Evolutionary conservation across 2,113 vertebrate genomes (phyloP).

Genomic region (Nesospiza acunhae): DNA sequence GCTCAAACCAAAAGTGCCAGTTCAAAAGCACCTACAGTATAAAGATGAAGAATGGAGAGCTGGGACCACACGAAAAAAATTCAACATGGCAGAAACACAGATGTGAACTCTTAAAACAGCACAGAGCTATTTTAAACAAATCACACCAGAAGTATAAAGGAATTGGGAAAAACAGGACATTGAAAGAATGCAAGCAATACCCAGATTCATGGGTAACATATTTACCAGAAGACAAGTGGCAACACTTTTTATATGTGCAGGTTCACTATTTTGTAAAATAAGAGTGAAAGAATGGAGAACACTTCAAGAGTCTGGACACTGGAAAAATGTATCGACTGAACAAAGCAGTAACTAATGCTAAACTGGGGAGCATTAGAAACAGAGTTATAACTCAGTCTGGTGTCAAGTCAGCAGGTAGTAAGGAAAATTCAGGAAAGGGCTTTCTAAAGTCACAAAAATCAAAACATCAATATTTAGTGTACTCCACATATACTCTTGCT

Average conservation of each 20-base stretch:
- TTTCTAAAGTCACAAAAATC: not conserved
- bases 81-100: not conserved
- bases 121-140: not conserved
- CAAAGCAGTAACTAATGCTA: not conserved
- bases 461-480: not conserved
- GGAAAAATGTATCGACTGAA: not conserved
- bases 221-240: not conserved
- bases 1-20: not conserved
- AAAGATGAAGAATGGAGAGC: not conserved
- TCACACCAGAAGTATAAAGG: not conserved
- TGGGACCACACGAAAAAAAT: accelerated
- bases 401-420: not conserved
- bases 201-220: not conserved
- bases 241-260: not conserved
- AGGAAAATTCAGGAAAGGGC: not conserved
- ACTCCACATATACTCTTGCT: not conserved
- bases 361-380: not conserved
- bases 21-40: not conserved
- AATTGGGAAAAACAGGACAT: not conserved
- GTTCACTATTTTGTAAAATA: not conserved
- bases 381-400: not conserved
- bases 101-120: not conserved
- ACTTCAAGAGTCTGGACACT: not conserved
- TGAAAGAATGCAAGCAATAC: not conserved
- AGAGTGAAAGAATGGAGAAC: not conserved